Base-by-base conservation (phyloP, 2,113 vertebrate genomes). In the Thalassoma bifasciatum region DNA sequence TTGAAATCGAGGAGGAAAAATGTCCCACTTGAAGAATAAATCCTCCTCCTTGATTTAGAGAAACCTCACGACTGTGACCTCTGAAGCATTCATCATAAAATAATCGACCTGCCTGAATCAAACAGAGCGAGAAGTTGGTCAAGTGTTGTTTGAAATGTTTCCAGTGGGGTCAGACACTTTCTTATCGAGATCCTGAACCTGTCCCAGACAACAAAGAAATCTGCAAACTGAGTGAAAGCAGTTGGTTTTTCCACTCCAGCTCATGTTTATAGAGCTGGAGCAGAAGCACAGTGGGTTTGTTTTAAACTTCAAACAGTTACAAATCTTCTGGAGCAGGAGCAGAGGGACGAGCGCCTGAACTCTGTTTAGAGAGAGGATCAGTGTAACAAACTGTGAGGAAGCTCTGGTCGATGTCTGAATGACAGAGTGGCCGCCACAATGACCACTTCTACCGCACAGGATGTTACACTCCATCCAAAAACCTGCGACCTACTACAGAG, bases 11-110 rank as follows among this genome's bases (percentile, higher is more conserved):
- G 4, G 22, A 40, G 7, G 21, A 40, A 22, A 40, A 60, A 10
- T 38, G 9, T 5, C 8, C 21, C 12, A 30, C 47, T 11, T 14
- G 2, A 10, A 14, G 34, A 51, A 66, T 59, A 14, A 2, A 30
- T 44, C 12, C 5, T 10, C 19, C n/a, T 24, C 23, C 37, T 22
- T 13, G 4, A 13, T 16, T 13, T 22, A 16, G 42, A 54, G 23
- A 62, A 6, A 21, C 11, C 36, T 44, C 19, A 14, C n/a, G 51
- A 21, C 49, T 40, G 37, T 19, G 2, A 59, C 70, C 13, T 34
- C n/a, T n/a, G 4, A 22, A 49, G 63, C 23, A 63, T 49, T 63
- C 10, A 38, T 58, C 19, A 65, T 8, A 37, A 23, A 59, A 52
- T 30, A 16, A 40, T 23, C 44, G 14, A 2, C 22, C 19, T 10